phyloP scores from a whole-genome alignment of 1,140 invertebrate species.

The Drosophila erecta region DNA sequence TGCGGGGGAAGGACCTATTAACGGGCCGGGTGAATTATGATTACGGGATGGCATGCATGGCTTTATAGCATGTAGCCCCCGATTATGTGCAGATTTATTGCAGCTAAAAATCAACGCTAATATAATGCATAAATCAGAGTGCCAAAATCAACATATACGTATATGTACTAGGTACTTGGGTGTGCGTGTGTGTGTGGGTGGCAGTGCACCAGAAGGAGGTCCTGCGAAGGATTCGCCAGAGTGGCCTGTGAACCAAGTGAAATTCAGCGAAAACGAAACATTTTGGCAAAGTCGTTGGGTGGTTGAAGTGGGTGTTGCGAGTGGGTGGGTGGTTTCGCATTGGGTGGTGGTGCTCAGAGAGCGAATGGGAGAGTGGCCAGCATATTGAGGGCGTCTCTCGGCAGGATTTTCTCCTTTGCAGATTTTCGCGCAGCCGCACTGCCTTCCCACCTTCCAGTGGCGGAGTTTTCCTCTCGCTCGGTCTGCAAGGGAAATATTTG shows the following conservation, averaged over 20 bases:
- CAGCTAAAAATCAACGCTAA: slow-evolving; percentile 75
- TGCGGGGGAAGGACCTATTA: slow-evolving; percentile 13
- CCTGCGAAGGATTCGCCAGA: not conserved
- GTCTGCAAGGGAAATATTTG: slow-evolving; percentile 51
- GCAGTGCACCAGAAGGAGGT: slow-evolving; percentile 22
- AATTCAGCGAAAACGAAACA: slow-evolving; percentile 76
- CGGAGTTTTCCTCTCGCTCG: slow-evolving; percentile 13
- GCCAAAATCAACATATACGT: slow-evolving; percentile 71
- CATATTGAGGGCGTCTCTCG: slow-evolving; percentile 31
- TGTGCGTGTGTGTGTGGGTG: not conserved
- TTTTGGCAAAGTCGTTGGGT: slow-evolving; percentile 33
- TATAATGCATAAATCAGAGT: slow-evolving; percentile 80
- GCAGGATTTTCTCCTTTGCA: slow-evolving; percentile 5
- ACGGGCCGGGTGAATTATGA: slow-evolving; percentile 44
- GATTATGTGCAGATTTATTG: slow-evolving; percentile 71
- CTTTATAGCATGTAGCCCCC: slow-evolving; percentile 53
- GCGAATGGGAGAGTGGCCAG: not conserved
- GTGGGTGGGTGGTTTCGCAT: not conserved
- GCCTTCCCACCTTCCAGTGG: slow-evolving; percentile 40
- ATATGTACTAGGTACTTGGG: slow-evolving; percentile 16
- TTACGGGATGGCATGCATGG: slow-evolving; percentile 45
- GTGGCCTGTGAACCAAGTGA: slow-evolving; percentile 52
- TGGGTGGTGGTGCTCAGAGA: slow-evolving; percentile 1
- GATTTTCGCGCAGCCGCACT: slow-evolving; percentile 52
- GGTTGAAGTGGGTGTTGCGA: slow-evolving; percentile 3